These are phyloP conservation scores for Rambutsinella grinnellia DNA, from an alignment of 2,888 invertebrate genomes.

Conservation along the genomic window DNA sequence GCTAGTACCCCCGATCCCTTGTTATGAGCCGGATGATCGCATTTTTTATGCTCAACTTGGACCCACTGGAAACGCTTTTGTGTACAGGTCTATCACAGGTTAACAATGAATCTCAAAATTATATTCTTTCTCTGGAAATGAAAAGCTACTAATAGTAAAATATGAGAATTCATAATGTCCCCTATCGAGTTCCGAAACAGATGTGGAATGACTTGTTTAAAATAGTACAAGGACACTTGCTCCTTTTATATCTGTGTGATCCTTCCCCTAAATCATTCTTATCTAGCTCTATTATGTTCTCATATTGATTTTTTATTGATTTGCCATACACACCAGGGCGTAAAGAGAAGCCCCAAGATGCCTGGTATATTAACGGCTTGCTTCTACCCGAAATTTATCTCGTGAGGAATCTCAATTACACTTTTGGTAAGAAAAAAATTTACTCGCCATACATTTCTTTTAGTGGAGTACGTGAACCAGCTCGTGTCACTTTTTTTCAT, in stretches of 20 bases:
- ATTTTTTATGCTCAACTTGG: conserved; percentile 91
- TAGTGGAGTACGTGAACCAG: not conserved
- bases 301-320: too few species aligned
- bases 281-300: too few species aligned
- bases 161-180: too few species aligned
- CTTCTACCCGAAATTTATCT: conserved; percentile 91
- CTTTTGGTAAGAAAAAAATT: conserved; percentile 49
- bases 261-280: too few species aligned
- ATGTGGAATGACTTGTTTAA: too few species aligned
- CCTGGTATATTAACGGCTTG: conserved; percentile 92
- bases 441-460: conserved; percentile 1
- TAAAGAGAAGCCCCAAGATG: conserved; percentile 67
- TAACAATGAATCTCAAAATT: conserved; percentile 2
- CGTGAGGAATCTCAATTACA: conserved; percentile 70
- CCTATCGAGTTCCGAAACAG: too few species aligned
- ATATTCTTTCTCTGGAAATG: not conserved
- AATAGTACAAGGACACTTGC: too few species aligned
- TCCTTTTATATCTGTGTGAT: too few species aligned
- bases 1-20: conserved; percentile 91
- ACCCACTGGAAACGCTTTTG: conserved; percentile 90
- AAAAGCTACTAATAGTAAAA: not conserved
- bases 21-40: conserved; percentile 90
- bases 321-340: too few species aligned
- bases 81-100: conserved; percentile 83
- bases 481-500: not conserved